Percentiles rank a stretch among this genome's conserved stretches.
Evolutionary conservation across 2,888 invertebrate species (phyloP).

Genomic region (Polyommatus iphigenia): DNA sequence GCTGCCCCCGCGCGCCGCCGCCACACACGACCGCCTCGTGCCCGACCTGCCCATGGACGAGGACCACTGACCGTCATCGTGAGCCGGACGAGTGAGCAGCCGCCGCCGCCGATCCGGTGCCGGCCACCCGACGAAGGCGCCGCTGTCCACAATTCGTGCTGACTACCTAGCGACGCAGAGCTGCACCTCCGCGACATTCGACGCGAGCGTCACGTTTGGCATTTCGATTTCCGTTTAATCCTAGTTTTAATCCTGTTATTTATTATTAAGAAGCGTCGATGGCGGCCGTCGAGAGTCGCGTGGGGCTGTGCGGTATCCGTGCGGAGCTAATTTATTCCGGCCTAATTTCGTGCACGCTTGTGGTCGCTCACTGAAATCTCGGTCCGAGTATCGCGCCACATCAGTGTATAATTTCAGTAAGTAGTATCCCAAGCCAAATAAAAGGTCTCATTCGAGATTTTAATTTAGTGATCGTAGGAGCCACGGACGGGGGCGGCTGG

Average conservation of each 20-base stretch:
- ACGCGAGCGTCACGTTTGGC: slow-evolving; percentile 25
- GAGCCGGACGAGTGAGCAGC: neutral
- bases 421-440: slow-evolving; percentile 54
- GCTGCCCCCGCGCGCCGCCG: slow-evolving; percentile 69
- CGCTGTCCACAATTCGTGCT: neutral
- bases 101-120: slow-evolving; percentile 3
- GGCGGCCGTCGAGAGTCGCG: slow-evolving; percentile 32
- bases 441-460: slow-evolving; percentile 58
- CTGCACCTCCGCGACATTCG: slow-evolving; percentile 2
- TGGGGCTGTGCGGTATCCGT: slow-evolving; percentile 28
- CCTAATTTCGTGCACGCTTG: slow-evolving; percentile 53
- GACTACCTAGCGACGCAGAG: neutral
- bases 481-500: slow-evolving; percentile 63
- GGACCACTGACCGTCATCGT: slow-evolving; percentile 48
- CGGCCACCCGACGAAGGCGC: neutral
- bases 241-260: slow-evolving; percentile 31
- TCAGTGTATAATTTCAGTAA: slow-evolving; percentile 49
- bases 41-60: slow-evolving; percentile 63
- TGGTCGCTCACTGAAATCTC: slow-evolving; percentile 51
- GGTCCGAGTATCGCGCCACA: slow-evolving; percentile 42
- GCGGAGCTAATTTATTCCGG: slow-evolving; percentile 50
- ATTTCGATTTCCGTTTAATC: slow-evolving; percentile 30
- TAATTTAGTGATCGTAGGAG: slow-evolving; percentile 57
- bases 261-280: slow-evolving; percentile 31
- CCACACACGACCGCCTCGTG: slow-evolving; percentile 68